Evolutionary conservation across 64 coral and sea anemone genomes (phyloP), one percentile per base, ranked within the genome.

Genomic region (Stylophora pistillata): DNA sequence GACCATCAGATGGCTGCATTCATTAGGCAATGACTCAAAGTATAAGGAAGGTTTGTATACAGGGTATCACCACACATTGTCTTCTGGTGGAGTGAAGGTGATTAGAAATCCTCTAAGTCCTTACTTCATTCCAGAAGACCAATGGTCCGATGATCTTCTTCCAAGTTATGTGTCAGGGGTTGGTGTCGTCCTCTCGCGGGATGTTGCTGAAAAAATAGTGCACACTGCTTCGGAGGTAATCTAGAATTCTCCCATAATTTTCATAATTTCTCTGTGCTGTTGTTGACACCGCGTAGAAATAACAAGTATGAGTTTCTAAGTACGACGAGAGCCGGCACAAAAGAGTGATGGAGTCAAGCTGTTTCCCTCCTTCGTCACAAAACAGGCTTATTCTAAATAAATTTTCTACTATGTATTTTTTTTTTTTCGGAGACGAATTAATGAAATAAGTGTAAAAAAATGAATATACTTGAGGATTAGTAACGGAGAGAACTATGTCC

Each of bases 91-190:
- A 25, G 95, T 88, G 31, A 26, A 29, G 15, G 82, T 82, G 20
- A 78, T 96, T 21, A 93, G 95, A 71, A 96, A 96, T 25, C 34
- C 66, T 11, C 80, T 87, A 64, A 96, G 95, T 33, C 91, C 88
- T 26, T 96, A 88, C 88, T 96, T 93, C 41, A 87, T 96, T 17
- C 73, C 95, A 29, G 85, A 70, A 2, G 81, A 93, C 0, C 91
- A 96, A 21, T 96, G 92, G 74, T 27, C 91, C 0, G 95, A 90
- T 0, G 53, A 73, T 23, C 59, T 6, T 18, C 82, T 96, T 34
- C 95, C 95, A 3, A 72, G 56, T 1, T 96, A 96, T 47, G 87
- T 58, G 4, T 96, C 95, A 77, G 95, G 95, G 14, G 68, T 92
- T 29, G 95, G 91, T 10, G 74, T 93, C 72, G 68, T 89, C 3